These are phyloP conservation scores for Eumerus sabulonum DNA, from an alignment of 2,888 invertebrate genomes.

Conservation along the genomic window DNA sequence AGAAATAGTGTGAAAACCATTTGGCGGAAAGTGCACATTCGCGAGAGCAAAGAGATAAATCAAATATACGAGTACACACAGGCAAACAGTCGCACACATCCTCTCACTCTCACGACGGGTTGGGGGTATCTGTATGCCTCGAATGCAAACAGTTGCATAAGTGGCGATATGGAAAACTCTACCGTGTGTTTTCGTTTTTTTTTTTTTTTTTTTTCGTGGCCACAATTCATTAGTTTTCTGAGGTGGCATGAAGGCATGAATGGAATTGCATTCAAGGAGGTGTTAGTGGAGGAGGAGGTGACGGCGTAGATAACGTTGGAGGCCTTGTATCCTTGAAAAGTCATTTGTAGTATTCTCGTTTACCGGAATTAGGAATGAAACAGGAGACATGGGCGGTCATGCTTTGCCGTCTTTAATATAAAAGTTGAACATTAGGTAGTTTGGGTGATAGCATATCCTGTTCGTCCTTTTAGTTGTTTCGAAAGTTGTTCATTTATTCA, in stretches of 20 bases:
- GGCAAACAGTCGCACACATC: not conserved
- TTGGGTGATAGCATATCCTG: no score
- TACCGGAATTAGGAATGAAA: slow-evolving; percentile 43
- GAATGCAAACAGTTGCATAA: not conserved
- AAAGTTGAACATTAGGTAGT: slow-evolving; percentile 26
- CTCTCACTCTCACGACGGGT: no score
- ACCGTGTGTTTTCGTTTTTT: not conserved
- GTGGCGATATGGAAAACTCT: slow-evolving; percentile 7
- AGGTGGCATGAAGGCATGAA: slow-evolving; percentile 2
- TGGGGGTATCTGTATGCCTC: no score
- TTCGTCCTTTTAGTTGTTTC: no score
- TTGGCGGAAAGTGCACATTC: slow-evolving; percentile 37
- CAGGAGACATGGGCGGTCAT: not conserved
- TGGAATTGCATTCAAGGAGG: slow-evolving; percentile 33
- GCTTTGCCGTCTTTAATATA: slow-evolving; percentile 15
- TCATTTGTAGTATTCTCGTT: slow-evolving; percentile 28
- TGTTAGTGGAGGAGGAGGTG: not conserved
- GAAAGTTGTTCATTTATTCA: no score
- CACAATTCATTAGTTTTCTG: slow-evolving; percentile 46
- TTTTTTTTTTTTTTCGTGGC: slow-evolving; percentile 32
- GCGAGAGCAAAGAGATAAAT: slow-evolving; percentile 28
- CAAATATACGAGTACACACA: slow-evolving; percentile 17
- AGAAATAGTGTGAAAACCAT: slow-evolving; percentile 30
- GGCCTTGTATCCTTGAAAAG: slow-evolving; percentile 50
- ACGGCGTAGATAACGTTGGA: no score